Percentiles rank a stretch among this genome's conserved stretches.
Conservation (phyloP, 2,797 vertebrate species). For the Todus mexicanus region DNA sequence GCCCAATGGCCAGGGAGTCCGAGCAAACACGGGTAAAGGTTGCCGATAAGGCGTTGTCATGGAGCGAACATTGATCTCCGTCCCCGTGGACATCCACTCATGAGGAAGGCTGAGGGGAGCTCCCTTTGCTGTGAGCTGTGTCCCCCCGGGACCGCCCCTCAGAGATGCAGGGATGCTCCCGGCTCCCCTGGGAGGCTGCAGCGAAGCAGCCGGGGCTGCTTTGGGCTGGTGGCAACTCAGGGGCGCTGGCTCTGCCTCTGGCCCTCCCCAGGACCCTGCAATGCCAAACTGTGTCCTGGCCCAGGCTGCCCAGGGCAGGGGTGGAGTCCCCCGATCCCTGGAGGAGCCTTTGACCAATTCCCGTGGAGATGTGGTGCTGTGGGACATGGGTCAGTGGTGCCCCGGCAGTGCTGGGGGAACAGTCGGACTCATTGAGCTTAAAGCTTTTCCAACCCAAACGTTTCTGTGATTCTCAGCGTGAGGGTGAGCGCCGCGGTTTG, state of each 20-base stretch:
- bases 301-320: background rate
- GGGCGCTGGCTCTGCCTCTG: background rate
- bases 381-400: background rate
- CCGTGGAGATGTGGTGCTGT: background rate
- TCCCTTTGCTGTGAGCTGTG: background rate
- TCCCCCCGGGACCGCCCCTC: accelerated
- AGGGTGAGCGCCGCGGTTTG: background rate
- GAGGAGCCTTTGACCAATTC: too few relatives aligned
- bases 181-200: background rate
- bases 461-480: background rate
- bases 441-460: background rate
- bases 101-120: background rate
- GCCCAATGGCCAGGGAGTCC: background rate
- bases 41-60: background rate
- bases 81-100: background rate
- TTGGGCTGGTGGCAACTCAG: background rate
- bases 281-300: background rate
- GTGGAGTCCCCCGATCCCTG: background rate
- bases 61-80: background rate
- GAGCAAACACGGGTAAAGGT: slow-evolving; percentile 45
- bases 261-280: background rate
- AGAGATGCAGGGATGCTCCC: background rate
- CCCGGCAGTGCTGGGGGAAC: background rate
- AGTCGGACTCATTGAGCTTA: background rate
- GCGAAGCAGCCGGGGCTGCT: background rate